Conservation (phyloP, 1,140 invertebrate species). For the Reticulitermes speratus region DNA sequence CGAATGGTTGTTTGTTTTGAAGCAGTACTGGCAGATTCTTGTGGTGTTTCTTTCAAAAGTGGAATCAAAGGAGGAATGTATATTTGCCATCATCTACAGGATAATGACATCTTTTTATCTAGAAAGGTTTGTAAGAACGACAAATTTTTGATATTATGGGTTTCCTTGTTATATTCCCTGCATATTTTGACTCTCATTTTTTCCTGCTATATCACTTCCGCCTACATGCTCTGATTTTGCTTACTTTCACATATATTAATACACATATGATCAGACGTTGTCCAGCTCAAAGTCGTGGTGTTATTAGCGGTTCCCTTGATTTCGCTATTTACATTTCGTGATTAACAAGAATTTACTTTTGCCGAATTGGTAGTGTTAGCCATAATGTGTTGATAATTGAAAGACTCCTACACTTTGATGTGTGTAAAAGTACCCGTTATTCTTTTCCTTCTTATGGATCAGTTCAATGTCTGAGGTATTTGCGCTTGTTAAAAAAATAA, state of each 20-base stretch:
- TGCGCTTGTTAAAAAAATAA: too few relatives aligned
- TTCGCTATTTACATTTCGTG: too few relatives aligned
- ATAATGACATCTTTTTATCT: slow-evolving; percentile 1
- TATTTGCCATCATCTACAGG: background rate
- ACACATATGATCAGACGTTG: background rate
- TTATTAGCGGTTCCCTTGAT: too few relatives aligned
- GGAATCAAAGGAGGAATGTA: background rate
- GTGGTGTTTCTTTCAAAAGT: background rate
- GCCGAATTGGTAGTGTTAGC: too few relatives aligned
- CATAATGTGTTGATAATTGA: too few relatives aligned
- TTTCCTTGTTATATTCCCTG: background rate
- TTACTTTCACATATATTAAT: background rate
- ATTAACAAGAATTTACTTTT: too few relatives aligned
- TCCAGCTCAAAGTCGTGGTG: background rate
- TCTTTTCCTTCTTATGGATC: too few relatives aligned
- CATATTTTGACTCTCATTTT: background rate
- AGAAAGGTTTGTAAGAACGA: background rate
- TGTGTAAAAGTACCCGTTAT: too few relatives aligned
- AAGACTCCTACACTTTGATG: too few relatives aligned
- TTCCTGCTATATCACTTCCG: background rate
- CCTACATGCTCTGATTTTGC: background rate
- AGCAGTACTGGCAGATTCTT: background rate
- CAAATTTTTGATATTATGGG: background rate
- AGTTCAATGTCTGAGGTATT: too few relatives aligned
- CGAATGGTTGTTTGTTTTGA: background rate